Evolutionary conservation across 2,797 vertebrate species (phyloP), one percentile per base, ranked within the genome.

Genomic region (Alouatta caraya): DNA sequence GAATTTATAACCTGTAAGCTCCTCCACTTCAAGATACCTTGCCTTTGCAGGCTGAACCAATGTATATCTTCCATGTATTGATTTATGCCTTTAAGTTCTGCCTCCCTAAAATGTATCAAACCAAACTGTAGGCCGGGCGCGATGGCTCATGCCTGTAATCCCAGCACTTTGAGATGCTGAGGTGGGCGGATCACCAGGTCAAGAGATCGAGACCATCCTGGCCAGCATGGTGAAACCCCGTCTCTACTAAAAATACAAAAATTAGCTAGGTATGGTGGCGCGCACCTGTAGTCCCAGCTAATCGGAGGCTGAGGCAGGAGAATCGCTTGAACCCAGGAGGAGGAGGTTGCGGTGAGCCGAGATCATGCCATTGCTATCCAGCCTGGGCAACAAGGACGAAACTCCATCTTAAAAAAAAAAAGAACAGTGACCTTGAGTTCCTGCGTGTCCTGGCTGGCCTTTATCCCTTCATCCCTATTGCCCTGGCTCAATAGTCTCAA

Each of bases 361-460:
- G 59, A 64, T n/a, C 30, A 33, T 3, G 15, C 61, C 61, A 67
- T 4, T 67, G 61, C 3, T 33, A 15, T n/a, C 61, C 61, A 67
- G 30, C 15, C 61, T 67, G 30, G 61, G 15, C 61, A 76, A 39
- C 42, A 76, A 76, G 7, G 15, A 26, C 5, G 2, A 67, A 67
- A 67, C 30, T 67, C 61, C 33, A 33, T 64, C 30, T 17, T 14
- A 64, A 64, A 64, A 64, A 75, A 22, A 22, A 39, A 73, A 75
- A 75, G 2, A 79, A 52, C 8, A 39, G 4, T 10, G 2, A 2
- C 33, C 8, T 5, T 12, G 1, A 3, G 17, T 37, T 44, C 19
- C 59, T 21, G 64, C 7, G 5, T 17, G 64, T 93, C 44, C 14
- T 44, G 48, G 39, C 28, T 90, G 75, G 15, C 15, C 80, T 37